Base-by-base conservation (phyloP, 2,113 vertebrate species). In the Peromyscus polionotus region DNA sequence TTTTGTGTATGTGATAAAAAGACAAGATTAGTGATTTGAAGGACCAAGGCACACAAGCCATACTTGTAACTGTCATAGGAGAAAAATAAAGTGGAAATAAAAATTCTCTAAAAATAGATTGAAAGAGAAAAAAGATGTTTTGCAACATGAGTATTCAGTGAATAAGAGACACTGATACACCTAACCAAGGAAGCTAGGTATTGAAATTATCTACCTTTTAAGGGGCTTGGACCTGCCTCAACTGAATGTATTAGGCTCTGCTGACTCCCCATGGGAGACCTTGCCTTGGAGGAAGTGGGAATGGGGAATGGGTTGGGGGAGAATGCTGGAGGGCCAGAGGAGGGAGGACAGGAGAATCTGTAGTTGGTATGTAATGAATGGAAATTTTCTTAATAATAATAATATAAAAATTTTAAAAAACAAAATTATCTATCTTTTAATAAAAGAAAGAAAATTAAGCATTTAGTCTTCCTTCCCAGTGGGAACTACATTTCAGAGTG, bases 11-110 rank as follows among this genome's bases (percentile, higher is more conserved):
- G 1, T 13, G 80, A 92, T 87, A 84, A 91, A 81, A 94, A 94
- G 81, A 89, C 88, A 93, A 95, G 17, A 68, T 88, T 88, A 36
- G 65, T 33, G 28, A 79, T 7, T 3, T 65, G 26, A 93, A 77
- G 54, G 70, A 36, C 91, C 59, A 68, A 7, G 12, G 54, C 6
- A 5, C 7, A 17, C 10, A 45, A 48, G 36, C 67, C 57, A 42
- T 65, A 33, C n/a, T 84, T 72, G 7, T 89, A 87, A 70, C 48
- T 92, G 7, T 92, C 39, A 26, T 39, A 94, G 39, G 39, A 93
- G 42, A 92, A 86, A 96, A 94, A 33, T 93, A 36, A 91, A 93
- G 28, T 42, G 76, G 73, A 95, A 95, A 93, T 94, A 72, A 90
- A 61, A 91, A 67, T n/a, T 88, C 7, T 86, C 72, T 93, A 80